These are phyloP conservation scores for Choloepus didactylus DNA, from an alignment of 2,797 vertebrate genomes.

Conservation along the genomic window DNA sequence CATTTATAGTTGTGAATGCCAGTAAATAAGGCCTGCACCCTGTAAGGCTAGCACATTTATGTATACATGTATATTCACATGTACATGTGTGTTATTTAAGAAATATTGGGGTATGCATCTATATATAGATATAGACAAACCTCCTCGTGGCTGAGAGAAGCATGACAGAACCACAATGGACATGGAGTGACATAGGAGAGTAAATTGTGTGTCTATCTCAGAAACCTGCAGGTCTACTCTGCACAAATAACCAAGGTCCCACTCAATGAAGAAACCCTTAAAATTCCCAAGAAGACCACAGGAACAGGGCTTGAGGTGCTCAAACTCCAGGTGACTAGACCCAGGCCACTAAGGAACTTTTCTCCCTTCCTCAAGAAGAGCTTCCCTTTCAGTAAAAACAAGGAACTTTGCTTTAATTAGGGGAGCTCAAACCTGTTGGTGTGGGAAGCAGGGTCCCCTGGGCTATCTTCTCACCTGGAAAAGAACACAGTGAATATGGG, in stretches of 20 bases:
- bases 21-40: neutral
- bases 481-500: neutral
- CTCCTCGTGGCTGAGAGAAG: neutral
- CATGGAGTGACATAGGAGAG: neutral
- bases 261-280: neutral
- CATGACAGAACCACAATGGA: neutral
- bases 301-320: neutral
- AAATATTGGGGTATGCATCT: neutral
- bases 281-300: neutral
- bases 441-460: neutral
- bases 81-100: neutral
- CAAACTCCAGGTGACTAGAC: neutral
- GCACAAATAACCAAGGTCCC: neutral
- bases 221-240: neutral
- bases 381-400: neutral
- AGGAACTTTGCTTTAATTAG: neutral
- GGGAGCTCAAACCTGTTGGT: neutral
- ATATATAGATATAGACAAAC: neutral
- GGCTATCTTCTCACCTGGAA: neutral
- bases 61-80: neutral
- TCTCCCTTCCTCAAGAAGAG: neutral
- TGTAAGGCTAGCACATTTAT: neutral
- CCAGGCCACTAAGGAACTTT: neutral
- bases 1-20: neutral
- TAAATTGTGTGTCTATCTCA: neutral